These are phyloP conservation scores for Cirrhinus mrigala DNA, from an alignment of 2,797 vertebrate genomes.

Conservation along the genomic window DNA sequence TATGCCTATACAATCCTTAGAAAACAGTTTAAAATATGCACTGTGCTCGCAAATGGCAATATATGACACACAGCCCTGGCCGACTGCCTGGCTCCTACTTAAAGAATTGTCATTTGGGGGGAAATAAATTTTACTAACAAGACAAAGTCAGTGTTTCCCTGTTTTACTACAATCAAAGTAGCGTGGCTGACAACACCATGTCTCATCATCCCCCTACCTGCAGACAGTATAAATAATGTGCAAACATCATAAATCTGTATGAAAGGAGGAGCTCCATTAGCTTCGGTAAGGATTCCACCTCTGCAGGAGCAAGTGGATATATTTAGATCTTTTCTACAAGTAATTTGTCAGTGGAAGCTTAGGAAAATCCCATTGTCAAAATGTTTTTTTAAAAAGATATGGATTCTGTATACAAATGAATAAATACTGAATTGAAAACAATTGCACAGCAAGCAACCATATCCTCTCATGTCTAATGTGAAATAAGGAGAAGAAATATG, in stretches of 20 bases:
- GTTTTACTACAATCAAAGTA: conserved; percentile 86
- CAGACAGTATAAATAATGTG: conserved; percentile 75
- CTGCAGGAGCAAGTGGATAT: conserved; percentile 13
- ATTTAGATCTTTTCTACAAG: conserved; percentile 17
- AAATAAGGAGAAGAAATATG: background rate
- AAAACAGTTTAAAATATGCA: conserved; percentile 82
- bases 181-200: conserved; percentile 86
- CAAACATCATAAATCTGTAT: conserved; percentile 80
- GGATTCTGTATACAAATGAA: background rate
- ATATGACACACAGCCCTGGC: conserved; percentile 83
- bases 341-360: conserved; percentile 12
- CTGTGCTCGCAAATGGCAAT: conserved; percentile 80
- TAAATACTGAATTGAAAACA: background rate
- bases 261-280: conserved; percentile 58
- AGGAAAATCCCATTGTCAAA: conserved; percentile 16
- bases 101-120: conserved; percentile 87
- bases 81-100: conserved; percentile 85
- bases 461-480: background rate
- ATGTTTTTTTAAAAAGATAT: background rate
- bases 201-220: conserved; percentile 85
- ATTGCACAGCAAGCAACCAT: background rate
- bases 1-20: conserved; percentile 72
- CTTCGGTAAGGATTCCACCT: conserved; percentile 24
- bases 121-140: conserved; percentile 89
- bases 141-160: conserved; percentile 89